These are phyloP conservation scores for Drosophila multiciliata DNA, from an alignment of 2,888 invertebrate genomes.

Conservation along the genomic window DNA sequence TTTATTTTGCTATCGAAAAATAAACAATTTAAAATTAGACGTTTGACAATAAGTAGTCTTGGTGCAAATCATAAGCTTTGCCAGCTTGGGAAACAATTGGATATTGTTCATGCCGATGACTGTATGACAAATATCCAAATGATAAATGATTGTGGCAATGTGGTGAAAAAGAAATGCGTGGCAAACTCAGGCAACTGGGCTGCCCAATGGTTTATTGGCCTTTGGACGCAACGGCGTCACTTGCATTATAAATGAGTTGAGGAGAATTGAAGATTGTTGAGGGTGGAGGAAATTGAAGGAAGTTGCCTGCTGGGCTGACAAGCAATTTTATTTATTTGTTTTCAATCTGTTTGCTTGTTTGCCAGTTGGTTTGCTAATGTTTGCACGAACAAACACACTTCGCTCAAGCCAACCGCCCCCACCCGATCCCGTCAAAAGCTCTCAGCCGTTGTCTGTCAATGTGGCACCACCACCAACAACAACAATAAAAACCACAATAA, in stretches of 20 bases:
- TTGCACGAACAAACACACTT: slow-evolving; percentile 74
- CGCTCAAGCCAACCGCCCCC: slow-evolving; percentile 11
- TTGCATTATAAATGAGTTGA: slow-evolving; percentile 59
- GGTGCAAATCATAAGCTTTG: not conserved
- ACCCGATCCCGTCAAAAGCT: slow-evolving; percentile 9
- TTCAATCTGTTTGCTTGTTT: slow-evolving; percentile 79
- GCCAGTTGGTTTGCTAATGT: slow-evolving; percentile 79
- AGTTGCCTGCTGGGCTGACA: slow-evolving; percentile 57
- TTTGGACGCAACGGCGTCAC: slow-evolving; percentile 48
- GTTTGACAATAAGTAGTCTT: not conserved
- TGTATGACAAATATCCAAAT: slow-evolving; percentile 40
- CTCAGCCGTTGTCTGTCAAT: slow-evolving; percentile 27
- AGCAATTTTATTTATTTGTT: slow-evolving; percentile 76
- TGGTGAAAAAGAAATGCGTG: slow-evolving; percentile 9
- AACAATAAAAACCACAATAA: not conserved
- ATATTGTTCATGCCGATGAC: slow-evolving; percentile 36
- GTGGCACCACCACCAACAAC: slow-evolving; percentile 19
- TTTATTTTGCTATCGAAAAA: too few species aligned
- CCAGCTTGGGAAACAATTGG: slow-evolving; percentile 22
- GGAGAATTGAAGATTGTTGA: slow-evolving; percentile 1
- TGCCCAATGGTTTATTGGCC: slow-evolving; percentile 27
- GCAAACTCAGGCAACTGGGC: not conserved
- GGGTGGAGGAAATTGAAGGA: not conserved
- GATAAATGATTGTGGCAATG: slow-evolving; percentile 49
- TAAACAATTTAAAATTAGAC: too few species aligned